Conservation (phyloP, 1,140 invertebrate genomes). For the Cotesia vestalis region DNA sequence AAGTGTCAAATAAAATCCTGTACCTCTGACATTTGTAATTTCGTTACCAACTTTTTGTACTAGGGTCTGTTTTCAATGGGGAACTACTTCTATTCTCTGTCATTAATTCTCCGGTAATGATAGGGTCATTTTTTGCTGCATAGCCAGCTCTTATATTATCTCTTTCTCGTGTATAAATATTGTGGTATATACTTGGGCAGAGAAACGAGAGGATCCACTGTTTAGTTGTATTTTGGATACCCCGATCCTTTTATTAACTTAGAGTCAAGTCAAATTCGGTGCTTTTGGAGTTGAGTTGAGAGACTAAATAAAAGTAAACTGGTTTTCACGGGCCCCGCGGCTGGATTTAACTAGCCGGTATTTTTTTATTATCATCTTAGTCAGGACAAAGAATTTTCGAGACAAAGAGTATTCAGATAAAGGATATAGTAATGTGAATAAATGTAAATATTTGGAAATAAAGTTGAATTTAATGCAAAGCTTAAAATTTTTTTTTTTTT, state of each 20-base stretch:
- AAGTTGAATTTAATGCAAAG: too few relatives aligned
- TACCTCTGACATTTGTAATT: too few relatives aligned
- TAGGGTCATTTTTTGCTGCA: constrained; percentile 21
- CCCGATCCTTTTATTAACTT: not conserved
- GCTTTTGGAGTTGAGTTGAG: too few relatives aligned
- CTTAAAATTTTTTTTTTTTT: too few relatives aligned
- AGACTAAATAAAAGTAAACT: not conserved
- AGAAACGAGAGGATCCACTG: not conserved
- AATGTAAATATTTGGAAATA: too few relatives aligned
- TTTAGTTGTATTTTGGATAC: not conserved
- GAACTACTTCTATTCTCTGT: constrained; percentile 13
- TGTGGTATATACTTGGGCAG: not conserved
- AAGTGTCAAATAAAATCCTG: too few relatives aligned
- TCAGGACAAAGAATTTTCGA: not conserved
- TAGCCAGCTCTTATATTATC: too few relatives aligned
- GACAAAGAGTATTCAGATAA: not conserved
- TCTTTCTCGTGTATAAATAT: too few relatives aligned
- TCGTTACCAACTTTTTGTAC: too few relatives aligned
- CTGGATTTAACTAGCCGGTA: not conserved
- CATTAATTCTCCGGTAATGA: constrained; percentile 36
- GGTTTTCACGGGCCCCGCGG: constrained; percentile 3
- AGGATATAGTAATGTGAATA: not conserved
- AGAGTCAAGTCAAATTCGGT: too few relatives aligned
- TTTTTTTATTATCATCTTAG: not conserved
- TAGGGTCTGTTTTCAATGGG: too few relatives aligned